A percentile compares a stretch with the other conserved stretches of the same genome.
Evolutionary conservation across 2,888 invertebrate genomes (phyloP).

Genomic region (Mycalesis mineus): DNA sequence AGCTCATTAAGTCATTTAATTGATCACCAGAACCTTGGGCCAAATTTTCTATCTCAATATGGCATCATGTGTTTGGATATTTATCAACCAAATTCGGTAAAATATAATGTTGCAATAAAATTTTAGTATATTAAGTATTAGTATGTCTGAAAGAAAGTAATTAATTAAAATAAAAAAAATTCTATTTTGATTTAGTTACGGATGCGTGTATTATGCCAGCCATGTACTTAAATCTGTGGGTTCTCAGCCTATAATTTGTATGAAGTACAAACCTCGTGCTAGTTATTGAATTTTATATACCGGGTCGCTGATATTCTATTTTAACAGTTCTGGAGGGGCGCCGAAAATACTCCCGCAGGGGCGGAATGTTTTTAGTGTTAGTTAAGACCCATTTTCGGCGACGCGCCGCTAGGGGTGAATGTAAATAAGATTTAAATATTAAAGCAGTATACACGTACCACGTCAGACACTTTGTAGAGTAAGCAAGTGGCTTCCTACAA

Average conservation of each 20-base stretch:
- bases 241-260: constrained; percentile 2
- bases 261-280: constrained; percentile 31
- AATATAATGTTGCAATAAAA: too few relatives aligned
- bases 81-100: too few relatives aligned
- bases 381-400: constrained; percentile 55
- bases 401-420: constrained; percentile 56
- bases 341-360: constrained; percentile 59
- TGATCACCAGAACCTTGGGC: too few relatives aligned
- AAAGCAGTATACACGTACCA: constrained; percentile 43
- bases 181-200: too few relatives aligned
- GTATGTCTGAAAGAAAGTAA: too few relatives aligned
- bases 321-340: constrained; percentile 59
- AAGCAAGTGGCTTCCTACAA: not conserved
- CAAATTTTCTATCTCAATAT: too few relatives aligned
- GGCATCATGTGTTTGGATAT: too few relatives aligned
- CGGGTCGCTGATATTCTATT: constrained; percentile 59
- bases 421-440: constrained; percentile 72
- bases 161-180: too few relatives aligned
- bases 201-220: not conserved
- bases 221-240: not conserved
- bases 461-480: constrained; percentile 25
- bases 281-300: constrained; percentile 65
- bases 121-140: too few relatives aligned
- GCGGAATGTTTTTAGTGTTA: constrained; percentile 51
- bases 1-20: too few relatives aligned